Percentiles rank a stretch among this genome's conserved stretches.
Evolutionary conservation across 2,113 vertebrate genomes (phyloP).

Genomic region (Pitta sordida): DNA sequence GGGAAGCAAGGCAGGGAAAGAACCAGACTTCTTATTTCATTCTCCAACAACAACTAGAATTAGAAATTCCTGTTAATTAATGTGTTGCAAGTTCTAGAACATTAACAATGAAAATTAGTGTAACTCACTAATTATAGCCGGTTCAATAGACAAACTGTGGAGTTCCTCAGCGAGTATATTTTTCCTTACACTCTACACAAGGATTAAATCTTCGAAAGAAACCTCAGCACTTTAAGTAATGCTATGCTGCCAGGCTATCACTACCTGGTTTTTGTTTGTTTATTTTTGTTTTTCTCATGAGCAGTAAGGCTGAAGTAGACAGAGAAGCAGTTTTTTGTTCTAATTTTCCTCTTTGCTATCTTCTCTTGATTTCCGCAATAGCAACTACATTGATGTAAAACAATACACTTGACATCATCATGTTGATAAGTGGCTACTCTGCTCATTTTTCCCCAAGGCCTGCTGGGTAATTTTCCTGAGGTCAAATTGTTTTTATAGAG

Average conservation of each 20-base stretch:
- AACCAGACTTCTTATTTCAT: not conserved
- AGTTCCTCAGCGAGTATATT: not conserved
- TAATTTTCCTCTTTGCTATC: not conserved
- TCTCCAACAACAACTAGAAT: not conserved
- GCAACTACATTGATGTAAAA: not conserved
- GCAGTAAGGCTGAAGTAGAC: not conserved
- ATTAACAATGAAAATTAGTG: not conserved
- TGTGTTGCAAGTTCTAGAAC: not conserved
- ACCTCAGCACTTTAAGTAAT: not conserved
- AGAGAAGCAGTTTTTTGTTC: not conserved
- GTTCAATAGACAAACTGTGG: not conserved
- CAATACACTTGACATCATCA: not conserved
- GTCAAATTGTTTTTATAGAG: not conserved
- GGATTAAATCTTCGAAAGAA: not conserved
- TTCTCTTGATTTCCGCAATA: not conserved
- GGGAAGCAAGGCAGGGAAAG: not conserved
- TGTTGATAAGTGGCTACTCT: not conserved
- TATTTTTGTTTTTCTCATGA: not conserved
- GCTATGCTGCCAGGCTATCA: not conserved
- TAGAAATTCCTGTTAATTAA: not conserved
- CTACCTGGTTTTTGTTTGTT: rapidly evolving
- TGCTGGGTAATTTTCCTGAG: not conserved
- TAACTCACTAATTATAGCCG: not conserved
- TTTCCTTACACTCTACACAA: not conserved
- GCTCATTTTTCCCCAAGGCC: not conserved